Evolutionary conservation across 2,797 vertebrate genomes (phyloP).

Genomic region (Acanthurus lineatus): DNA sequence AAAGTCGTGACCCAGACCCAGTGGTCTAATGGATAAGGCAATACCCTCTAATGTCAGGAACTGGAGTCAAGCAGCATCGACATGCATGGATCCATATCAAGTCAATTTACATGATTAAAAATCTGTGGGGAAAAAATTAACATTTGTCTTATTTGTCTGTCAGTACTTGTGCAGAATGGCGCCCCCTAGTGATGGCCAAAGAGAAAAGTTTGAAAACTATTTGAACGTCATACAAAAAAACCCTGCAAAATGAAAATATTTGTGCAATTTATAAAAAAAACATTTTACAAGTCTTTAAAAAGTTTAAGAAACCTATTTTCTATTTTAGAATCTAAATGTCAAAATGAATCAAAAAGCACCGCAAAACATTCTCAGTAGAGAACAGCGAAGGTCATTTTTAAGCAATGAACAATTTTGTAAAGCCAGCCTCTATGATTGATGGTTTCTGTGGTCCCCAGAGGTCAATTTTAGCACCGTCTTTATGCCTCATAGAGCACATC

Average conservation of each 20-base stretch:
- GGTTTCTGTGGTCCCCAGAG: slow-evolving; percentile 6
- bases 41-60: too few species aligned
- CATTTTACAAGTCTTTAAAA: background rate
- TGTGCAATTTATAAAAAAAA: background rate
- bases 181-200: background rate
- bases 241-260: too few species aligned
- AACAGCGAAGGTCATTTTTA: slow-evolving; percentile 14
- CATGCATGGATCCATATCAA: too few species aligned
- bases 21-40: too few species aligned
- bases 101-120: too few species aligned
- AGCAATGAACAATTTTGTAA: background rate
- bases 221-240: background rate
- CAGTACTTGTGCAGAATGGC: background rate
- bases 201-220: background rate
- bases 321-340: background rate
- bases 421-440: slow-evolving; percentile 20
- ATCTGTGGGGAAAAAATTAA: background rate
- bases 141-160: background rate
- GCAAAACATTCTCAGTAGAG: background rate
- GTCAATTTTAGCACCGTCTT: slow-evolving; percentile 30
- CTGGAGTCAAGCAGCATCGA: too few species aligned
- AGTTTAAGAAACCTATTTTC: too few species aligned
- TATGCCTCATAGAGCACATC: slow-evolving; percentile 44
- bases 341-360: background rate
- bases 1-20: too few species aligned